Base-by-base conservation (phyloP, 2,888 invertebrate genomes). In the Horisme vitalbata region DNA sequence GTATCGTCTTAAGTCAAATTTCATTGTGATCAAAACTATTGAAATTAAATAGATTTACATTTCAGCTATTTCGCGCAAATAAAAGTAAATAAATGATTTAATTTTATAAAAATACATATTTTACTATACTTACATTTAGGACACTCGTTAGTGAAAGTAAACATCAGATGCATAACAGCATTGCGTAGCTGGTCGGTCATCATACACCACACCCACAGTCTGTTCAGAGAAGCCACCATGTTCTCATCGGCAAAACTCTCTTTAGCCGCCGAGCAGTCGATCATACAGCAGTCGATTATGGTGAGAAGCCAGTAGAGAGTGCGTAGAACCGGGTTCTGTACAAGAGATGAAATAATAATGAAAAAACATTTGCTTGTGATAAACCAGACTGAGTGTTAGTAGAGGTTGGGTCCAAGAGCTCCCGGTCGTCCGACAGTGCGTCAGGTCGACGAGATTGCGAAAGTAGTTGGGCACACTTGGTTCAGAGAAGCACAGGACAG, bases 121-220 rank as follows among this genome's bases (percentile, higher is more conserved):
- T 24, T 12, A 31, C 28, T 20, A 7, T 8, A 45, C 60, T 31
- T 69, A 93, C 94, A 94, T 87, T 88, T 83, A 8, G 87, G 69
- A 63, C 93, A 93, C 50, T 91, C 86, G 41, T 92, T 92, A 1
- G 93, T 93, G 59, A 92, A 93, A 0, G 92, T 93, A 41, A 91
- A 88, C 27, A 94, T 63, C 57, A 94, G 77, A 60, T 91, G 90
- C 39, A 94, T 75, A 9, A 90, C 85, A 10, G 91, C 88, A 1
- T 83, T 76, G 3, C 93, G 65, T 26, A 92, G 73, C 33, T 74
- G 77, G 35, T 91, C 91, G 13, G 91, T 91, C 60, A 92, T 83
- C 66, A 90, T 90, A 61, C 92, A 91, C 93, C 94, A 94, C 2
- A 91, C 83, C 94, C 94, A 94, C 58, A 94, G 76, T 56, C 93